These are phyloP conservation scores for Ammospiza caudacuta DNA, from an alignment of 2,113 vertebrate genomes.

Conservation along the genomic window DNA sequence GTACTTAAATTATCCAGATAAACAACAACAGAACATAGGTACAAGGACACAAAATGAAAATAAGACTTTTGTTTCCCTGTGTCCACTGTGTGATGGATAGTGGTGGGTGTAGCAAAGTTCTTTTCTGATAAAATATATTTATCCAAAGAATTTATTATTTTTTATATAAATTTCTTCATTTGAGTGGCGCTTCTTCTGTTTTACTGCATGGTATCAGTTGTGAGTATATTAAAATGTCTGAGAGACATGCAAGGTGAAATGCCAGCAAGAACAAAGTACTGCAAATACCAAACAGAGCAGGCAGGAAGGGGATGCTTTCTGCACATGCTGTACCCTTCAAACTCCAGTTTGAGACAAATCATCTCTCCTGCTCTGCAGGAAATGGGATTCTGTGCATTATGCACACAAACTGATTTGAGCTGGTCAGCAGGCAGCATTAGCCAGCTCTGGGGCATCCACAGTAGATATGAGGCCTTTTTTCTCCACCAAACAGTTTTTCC, in stretches of 20 bases:
- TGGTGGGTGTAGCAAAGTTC: not conserved
- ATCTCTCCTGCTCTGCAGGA: not conserved
- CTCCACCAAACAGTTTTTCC: not conserved
- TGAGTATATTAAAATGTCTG: not conserved
- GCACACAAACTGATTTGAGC: not conserved
- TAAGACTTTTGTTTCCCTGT: not conserved
- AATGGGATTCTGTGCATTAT: not conserved
- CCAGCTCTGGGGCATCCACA: not conserved
- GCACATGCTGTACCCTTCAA: not conserved
- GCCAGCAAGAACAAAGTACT: not conserved
- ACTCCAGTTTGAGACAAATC: not conserved
- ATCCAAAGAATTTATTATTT: not conserved
- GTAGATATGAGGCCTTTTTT: not conserved
- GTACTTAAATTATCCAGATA: not conserved
- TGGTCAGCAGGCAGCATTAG: not conserved
- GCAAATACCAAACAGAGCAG: not conserved
- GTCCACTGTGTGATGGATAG: not conserved
- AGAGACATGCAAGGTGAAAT: not conserved
- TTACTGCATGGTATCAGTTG: not conserved
- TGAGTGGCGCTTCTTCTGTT: not conserved
- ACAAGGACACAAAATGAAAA: not conserved
- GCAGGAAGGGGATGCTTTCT: not conserved
- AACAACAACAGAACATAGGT: not conserved
- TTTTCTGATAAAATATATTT: not conserved
- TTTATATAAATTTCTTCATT: not conserved